These are phyloP conservation scores for Drosophila kokeensis DNA, from an alignment of 2,888 invertebrate species.

Conservation along the genomic window DNA sequence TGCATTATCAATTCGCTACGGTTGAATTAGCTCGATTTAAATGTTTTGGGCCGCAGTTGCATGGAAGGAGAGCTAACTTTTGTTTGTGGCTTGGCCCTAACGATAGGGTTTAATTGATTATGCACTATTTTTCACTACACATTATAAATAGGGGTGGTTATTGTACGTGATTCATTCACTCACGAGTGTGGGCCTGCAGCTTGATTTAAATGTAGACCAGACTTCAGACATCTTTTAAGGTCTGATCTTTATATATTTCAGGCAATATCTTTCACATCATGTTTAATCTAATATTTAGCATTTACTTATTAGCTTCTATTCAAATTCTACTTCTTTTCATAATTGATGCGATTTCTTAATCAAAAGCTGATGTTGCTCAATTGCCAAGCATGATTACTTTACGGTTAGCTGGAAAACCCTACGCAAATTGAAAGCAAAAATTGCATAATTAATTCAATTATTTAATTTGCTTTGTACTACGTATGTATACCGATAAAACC, in stretches of 20 bases:
- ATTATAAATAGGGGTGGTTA: conserved; percentile 36
- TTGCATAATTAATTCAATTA: conserved; percentile 76
- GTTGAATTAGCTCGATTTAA: conserved; percentile 71
- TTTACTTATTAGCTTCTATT: neutral
- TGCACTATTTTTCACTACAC: conserved; percentile 58
- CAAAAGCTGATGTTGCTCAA: conserved; percentile 47
- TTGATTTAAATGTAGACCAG: conserved; percentile 3
- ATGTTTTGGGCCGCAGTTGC: conserved; percentile 30
- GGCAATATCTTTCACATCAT: neutral
- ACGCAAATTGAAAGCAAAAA: conserved; percentile 56
- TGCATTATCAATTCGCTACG: conserved; percentile 74
- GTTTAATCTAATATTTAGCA: neutral
- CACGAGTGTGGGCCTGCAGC: neutral
- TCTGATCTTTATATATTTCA: no score
- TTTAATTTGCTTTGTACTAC: conserved; percentile 67
- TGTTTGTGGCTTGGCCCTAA: conserved; percentile 42
- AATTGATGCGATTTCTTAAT: conserved; percentile 12
- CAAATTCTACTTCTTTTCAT: neutral
- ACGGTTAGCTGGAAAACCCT: conserved; percentile 10
- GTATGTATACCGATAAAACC: conserved; percentile 12
- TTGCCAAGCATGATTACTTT: conserved; percentile 50
- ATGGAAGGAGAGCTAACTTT: conserved; percentile 24
- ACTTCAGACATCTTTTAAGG: no score
- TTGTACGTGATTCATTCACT: conserved; percentile 27
- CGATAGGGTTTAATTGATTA: conserved; percentile 72